Base-by-base conservation (phyloP, 2,797 vertebrate species). In the Megaceryle alcyon region DNA sequence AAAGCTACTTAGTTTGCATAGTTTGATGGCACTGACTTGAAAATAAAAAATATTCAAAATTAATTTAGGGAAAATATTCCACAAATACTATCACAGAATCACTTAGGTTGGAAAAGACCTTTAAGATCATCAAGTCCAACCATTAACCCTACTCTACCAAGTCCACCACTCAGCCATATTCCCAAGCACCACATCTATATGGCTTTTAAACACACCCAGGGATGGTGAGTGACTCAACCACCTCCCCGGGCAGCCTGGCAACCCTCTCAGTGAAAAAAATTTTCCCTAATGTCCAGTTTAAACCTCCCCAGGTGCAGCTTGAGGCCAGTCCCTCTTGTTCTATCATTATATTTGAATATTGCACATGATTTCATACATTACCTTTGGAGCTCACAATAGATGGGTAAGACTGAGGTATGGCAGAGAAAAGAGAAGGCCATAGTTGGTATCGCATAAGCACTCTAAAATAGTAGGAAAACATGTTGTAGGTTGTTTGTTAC, bases 371-470 rank as follows among this genome's bases (percentile, higher is more conserved):
- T 56, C 57, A 78, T 9, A 81, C 97, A 94, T 88, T 97, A 99
- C 99, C 98, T 98, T 87, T 96, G 98, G 89, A 99, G 98, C 92
- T 99, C 99, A 86, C 99, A 99, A 97, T 99, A 99, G 96, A 99
- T 99, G 43, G 99, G 99, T 94, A 99, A 97, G 92, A 99, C 89
- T 26, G 99, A 98, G 3, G 99, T 99, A 97, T 99, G 99, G 98
- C 99, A 99, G 89, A 99, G 98, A 95, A 99, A 99, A 96, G 99
- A 99, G 97, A 99, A 99, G 31, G 99, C 98, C 99, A 99, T 99
- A 33, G 99, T 99, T 89, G 99, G 99, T 93, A 99, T 97, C 79
- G 99, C 98, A 72, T 98, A 99, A 90, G 98, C 98, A 96, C 99
- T 99, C 99, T 99, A 97, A 87, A 98, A 98, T 0, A 92, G 33